Evolutionary conservation across 2,888 invertebrate species (phyloP).

Genomic region (Heliconius charithonia): DNA sequence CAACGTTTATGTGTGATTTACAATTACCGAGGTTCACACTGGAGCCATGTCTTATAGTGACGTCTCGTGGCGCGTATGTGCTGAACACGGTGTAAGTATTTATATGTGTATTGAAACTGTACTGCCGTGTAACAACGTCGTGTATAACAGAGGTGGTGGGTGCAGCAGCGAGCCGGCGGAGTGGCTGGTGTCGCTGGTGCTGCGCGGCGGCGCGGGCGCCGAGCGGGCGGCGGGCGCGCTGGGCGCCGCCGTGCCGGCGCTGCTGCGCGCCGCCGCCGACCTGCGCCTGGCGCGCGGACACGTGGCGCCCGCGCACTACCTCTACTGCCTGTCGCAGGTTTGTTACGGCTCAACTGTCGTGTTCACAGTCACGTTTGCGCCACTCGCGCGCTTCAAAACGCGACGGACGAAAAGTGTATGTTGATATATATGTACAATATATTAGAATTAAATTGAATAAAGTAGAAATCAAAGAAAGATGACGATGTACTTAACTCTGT

Average conservation of each 20-base stretch:
- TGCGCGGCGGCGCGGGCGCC: slow-evolving; percentile 72
- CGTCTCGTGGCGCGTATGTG: slow-evolving; percentile 81
- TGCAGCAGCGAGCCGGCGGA: slow-evolving; percentile 72
- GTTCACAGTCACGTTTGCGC: too few relatives aligned
- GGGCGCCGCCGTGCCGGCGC: slow-evolving; percentile 81
- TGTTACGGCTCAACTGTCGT: not conserved
- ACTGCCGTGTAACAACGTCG: too few relatives aligned
- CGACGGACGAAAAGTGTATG: too few relatives aligned
- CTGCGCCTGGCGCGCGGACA: slow-evolving; percentile 89
- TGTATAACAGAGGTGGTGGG: too few relatives aligned
- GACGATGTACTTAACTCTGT: not conserved
- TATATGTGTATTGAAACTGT: not conserved
- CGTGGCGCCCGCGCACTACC: slow-evolving; percentile 89
- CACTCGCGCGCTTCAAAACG: too few relatives aligned
- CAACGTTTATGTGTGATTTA: slow-evolving; percentile 75
- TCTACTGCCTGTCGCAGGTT: slow-evolving; percentile 91
- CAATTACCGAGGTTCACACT: slow-evolving; percentile 73
- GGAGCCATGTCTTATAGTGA: slow-evolving; percentile 82
- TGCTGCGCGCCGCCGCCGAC: slow-evolving; percentile 92
- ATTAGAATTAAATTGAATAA: not conserved
- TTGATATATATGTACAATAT: too few relatives aligned
- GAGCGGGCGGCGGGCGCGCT: slow-evolving; percentile 74
- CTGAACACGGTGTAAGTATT: slow-evolving; percentile 76
- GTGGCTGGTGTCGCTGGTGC: slow-evolving; percentile 74
- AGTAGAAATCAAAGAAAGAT: not conserved